phyloP scores from a whole-genome alignment of 2,113 vertebrate species.

The Tachysurus vachellii region DNA sequence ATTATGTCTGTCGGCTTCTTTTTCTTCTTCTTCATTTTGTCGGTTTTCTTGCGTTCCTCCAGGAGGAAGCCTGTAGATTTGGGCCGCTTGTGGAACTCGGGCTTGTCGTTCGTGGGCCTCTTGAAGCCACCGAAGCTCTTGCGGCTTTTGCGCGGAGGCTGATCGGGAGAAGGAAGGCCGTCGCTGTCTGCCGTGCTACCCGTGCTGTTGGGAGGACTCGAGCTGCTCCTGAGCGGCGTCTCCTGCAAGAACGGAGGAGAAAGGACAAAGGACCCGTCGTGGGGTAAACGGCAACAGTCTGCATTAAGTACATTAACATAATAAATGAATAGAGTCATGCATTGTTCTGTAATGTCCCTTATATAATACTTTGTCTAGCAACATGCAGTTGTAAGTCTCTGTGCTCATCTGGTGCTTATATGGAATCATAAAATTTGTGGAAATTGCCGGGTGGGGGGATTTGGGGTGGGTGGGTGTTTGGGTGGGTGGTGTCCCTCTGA shows the following conservation, averaged over 20 bases:
- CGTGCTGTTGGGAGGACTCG: slow-evolving; percentile 95
- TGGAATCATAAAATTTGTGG: neutral
- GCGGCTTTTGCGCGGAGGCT: slow-evolving; percentile 75
- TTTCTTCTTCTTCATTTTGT: slow-evolving; percentile 89
- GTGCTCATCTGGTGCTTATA: neutral
- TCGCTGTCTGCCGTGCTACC: slow-evolving; percentile 94
- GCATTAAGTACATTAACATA: neutral
- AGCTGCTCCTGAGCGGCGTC: slow-evolving; percentile 82
- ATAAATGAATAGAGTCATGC: neutral
- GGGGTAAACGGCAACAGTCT: neutral
- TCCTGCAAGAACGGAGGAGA: slow-evolving; percentile 72
- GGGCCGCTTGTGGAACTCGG: slow-evolving; percentile 65
- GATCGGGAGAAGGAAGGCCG: slow-evolving; percentile 66
- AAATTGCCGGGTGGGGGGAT: neutral
- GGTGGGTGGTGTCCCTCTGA: neutral
- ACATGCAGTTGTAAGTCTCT: neutral
- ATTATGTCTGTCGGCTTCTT: slow-evolving; percentile 77
- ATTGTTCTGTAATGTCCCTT: neutral
- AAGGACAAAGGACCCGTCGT: no score
- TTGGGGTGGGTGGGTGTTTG: no score
- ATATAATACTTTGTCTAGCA: neutral
- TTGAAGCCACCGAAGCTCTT: slow-evolving; percentile 78
- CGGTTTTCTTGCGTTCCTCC: slow-evolving; percentile 80
- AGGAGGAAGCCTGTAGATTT: slow-evolving; percentile 74
- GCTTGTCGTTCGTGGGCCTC: slow-evolving; percentile 56